A percentile compares a stretch with the other conserved stretches of the same genome.
Evolutionary conservation across 2,888 invertebrate species (phyloP).

Genomic region (Boloria euphrosyne): DNA sequence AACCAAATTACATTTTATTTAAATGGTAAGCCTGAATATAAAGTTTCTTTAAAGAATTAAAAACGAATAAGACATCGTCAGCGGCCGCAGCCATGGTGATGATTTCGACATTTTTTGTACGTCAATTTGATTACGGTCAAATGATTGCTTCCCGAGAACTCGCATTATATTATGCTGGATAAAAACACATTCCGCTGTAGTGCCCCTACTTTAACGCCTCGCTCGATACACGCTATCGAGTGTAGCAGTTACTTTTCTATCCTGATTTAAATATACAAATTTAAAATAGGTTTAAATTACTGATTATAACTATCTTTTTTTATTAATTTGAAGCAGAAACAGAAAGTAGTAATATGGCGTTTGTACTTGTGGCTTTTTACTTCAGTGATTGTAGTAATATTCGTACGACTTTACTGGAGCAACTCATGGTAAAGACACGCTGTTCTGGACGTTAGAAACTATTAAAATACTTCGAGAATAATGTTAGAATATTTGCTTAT

Average conservation of each 20-base stretch:
- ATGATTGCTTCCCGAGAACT: constrained; percentile 51
- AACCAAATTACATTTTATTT: not conserved
- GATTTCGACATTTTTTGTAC: constrained; percentile 63
- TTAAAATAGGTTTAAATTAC: too few relatives aligned
- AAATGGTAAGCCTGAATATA: not conserved
- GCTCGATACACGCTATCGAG: constrained; percentile 5
- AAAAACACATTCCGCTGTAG: constrained; percentile 40
- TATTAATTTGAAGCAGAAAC: too few relatives aligned
- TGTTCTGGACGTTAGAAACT: constrained; percentile 34
- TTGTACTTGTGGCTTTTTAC: too few relatives aligned
- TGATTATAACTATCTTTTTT: too few relatives aligned
- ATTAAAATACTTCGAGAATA: constrained; percentile 37
- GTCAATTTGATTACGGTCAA: constrained; percentile 61
- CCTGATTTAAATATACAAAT: not conserved
- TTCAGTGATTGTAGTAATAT: not conserved
- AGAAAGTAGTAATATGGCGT: too few relatives aligned
- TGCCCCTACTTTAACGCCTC: not conserved
- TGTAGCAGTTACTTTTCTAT: not conserved
- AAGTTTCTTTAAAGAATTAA: constrained; percentile 14
- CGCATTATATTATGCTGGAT: constrained; percentile 41
- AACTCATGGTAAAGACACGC: not conserved
- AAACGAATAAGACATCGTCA: constrained; percentile 10
- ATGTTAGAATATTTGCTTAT: constrained; percentile 31
- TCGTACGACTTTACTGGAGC: not conserved
- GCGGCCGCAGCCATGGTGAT: constrained; percentile 35